Evolutionary conservation across 2,113 vertebrate genomes (phyloP), one percentile per base, ranked within the genome.

Genomic region (Formicarius rufipectus): DNA sequence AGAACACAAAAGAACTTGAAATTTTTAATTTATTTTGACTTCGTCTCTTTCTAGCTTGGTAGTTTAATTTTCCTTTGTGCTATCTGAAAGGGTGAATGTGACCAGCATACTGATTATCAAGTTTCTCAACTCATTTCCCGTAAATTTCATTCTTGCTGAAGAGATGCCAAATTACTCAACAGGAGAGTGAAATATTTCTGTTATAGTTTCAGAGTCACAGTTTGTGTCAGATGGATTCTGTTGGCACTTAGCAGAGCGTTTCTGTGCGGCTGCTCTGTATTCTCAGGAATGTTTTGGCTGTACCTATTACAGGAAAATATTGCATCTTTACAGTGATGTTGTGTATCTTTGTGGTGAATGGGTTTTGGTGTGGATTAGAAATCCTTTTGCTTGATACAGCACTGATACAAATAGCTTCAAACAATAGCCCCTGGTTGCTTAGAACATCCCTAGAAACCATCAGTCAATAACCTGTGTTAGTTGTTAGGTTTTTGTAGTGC

Each of bases 11-110:
- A 71, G 55, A 89, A 85, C 58, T 21, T 76, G 31, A 90, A 35
- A 21, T 78, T 93, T 86, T 87, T 63, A 52, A 85, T 73, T 93
- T 85, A 63, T 94, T 96, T 92, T 60, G 40, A 81, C 35, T 10
- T 25, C 28, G 13, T 53, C 68, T 88, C 17, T 84, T 60, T 83
- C 40, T 92, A 89, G 56, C 50, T 55, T 39, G 63, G 62, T 55
- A 67, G 33, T 88, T 89, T 75, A 75, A 74, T 96, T 94, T 95
- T 84, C 40, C 18, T 78, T 56, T 87, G 30, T 0, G 0, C 87
- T 89, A 68, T 84, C 90, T 90, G 44, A 72, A 94, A 92, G 50
- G 30, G 25, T 74, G 83, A 75, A 72, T 42, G 21, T 91, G 72
- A 67, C 37, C 73, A 68, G 77, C 74, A 62, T 67, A 67, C 62